Evolutionary conservation across 2,113 vertebrate genomes (phyloP).

Genomic region (Anguilla rostrata): DNA sequence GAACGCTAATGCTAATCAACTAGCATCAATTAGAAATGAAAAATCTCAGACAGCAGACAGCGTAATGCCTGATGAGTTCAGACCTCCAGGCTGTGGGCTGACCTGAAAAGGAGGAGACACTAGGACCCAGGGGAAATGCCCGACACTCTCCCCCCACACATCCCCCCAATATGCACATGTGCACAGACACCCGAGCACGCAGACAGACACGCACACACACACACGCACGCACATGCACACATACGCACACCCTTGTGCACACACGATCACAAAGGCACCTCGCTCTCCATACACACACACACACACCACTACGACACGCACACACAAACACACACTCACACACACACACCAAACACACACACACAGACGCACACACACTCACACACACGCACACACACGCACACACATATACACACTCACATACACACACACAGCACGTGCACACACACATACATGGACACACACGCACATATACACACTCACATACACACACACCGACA

Average conservation of each 20-base stretch:
- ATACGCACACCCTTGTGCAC: neutral
- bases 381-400: slow-evolving; percentile 3
- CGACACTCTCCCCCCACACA: neutral
- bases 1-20: slow-evolving; percentile 19
- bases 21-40: slow-evolving; percentile 15
- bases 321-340: slow-evolving; percentile 32
- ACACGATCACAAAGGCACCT: slow-evolving; percentile 1
- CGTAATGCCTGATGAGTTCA: slow-evolving; percentile 1
- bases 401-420: slow-evolving; percentile 11
- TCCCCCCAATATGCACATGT: slow-evolving; percentile 10
- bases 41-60: slow-evolving; percentile 27
- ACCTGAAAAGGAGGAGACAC: slow-evolving; percentile 26
- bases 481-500: neutral
- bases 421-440: neutral
- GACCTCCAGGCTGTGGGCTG: slow-evolving; percentile 26
- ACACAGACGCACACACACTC: slow-evolving; percentile 3
- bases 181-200: slow-evolving; percentile 7
- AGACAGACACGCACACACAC: neutral
- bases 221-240: neutral
- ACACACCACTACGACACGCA: slow-evolving; percentile 38
- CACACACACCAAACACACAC: neutral
- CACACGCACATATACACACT: slow-evolving; percentile 1
- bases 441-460: slow-evolving; percentile 28
- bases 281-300: slow-evolving; percentile 13
- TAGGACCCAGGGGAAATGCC: slow-evolving; percentile 16